Conservation (phyloP, 1,140 invertebrate species). For the Drosophila oshimai region DNA sequence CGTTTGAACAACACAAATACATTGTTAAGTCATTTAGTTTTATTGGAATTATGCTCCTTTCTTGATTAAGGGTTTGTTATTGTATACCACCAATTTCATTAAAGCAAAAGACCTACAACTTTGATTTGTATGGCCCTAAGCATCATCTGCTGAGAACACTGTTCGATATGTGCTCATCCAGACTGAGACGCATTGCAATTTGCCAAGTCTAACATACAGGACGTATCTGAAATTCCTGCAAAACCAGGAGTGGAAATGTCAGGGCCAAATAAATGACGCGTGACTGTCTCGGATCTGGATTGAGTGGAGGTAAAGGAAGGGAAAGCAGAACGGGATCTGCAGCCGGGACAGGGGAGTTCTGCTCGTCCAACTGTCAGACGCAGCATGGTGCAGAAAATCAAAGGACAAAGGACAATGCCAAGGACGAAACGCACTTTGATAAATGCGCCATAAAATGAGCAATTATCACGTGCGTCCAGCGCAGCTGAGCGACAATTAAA, state of each 20-base stretch:
- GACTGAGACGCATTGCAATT: not conserved
- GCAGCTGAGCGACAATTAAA: constrained; percentile 51
- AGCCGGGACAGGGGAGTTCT: not conserved
- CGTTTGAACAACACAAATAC: no score
- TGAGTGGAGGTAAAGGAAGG: not conserved
- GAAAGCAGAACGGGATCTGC: not conserved
- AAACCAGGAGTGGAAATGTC: constrained; percentile 28
- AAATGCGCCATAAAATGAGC: constrained; percentile 63
- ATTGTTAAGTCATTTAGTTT: no score
- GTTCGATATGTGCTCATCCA: not conserved
- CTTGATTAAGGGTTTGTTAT: no score
- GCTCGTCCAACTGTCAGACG: constrained; percentile 34
- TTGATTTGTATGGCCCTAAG: not conserved
- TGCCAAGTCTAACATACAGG: not conserved
- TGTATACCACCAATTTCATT: no score
- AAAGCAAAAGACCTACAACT: no score
- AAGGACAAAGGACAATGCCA: constrained; percentile 37
- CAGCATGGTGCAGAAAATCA: constrained; percentile 41
- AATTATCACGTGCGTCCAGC: constrained; percentile 58
- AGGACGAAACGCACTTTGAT: constrained; percentile 46
- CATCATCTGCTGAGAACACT: not conserved
- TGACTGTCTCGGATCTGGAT: constrained; percentile 35
- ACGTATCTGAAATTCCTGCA: not conserved
- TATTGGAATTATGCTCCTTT: no score
- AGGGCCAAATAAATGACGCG: constrained; percentile 58